A percentile compares a stretch with the other conserved stretches of the same genome.
These are phyloP conservation scores for Drosophila aff. DNA, from an alignment of 1,140 invertebrate genomes.

Conservation along the genomic window DNA sequence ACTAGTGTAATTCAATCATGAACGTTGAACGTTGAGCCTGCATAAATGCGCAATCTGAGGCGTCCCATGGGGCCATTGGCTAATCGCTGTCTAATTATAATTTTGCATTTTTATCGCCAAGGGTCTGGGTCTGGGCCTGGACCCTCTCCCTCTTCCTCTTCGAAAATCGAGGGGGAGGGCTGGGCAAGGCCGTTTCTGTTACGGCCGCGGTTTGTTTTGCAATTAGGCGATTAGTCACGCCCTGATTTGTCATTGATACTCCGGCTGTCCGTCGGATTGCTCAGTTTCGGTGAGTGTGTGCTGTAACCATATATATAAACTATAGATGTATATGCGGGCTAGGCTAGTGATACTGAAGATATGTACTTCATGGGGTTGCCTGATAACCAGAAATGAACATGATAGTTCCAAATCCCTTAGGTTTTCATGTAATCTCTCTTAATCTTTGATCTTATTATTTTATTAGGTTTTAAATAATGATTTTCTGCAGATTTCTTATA, in stretches of 20 bases:
- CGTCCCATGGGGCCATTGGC: slow-evolving; percentile 44
- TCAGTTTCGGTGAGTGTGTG: slow-evolving; percentile 35
- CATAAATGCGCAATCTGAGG: slow-evolving; percentile 77
- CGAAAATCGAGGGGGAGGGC: neutral
- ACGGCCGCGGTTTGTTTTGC: slow-evolving; percentile 55
- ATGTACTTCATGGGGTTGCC: neutral
- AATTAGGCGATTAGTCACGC: slow-evolving; percentile 78
- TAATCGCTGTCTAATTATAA: slow-evolving; percentile 76
- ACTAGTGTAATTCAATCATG: slow-evolving; percentile 64
- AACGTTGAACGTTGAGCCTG: slow-evolving; percentile 35
- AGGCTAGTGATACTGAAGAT: slow-evolving; percentile 13
- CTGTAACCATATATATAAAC: slow-evolving; percentile 4
- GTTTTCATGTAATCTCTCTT: neutral
- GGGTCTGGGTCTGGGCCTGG: neutral
- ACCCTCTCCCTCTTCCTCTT: too few species aligned
- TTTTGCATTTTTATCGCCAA: slow-evolving; percentile 73
- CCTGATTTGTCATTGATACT: slow-evolving; percentile 78
- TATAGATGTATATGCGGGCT: slow-evolving; percentile 34
- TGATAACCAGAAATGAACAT: slow-evolving; percentile 15
- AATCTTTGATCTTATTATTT: neutral
- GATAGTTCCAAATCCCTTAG: neutral
- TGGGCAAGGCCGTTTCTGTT: slow-evolving; percentile 42
- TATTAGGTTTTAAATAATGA: neutral
- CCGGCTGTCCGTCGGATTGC: slow-evolving; percentile 27
- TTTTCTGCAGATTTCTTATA: neutral